Evolutionary conservation across 2,797 vertebrate genomes (phyloP).

Genomic region (Lithobates sylvaticus): DNA sequence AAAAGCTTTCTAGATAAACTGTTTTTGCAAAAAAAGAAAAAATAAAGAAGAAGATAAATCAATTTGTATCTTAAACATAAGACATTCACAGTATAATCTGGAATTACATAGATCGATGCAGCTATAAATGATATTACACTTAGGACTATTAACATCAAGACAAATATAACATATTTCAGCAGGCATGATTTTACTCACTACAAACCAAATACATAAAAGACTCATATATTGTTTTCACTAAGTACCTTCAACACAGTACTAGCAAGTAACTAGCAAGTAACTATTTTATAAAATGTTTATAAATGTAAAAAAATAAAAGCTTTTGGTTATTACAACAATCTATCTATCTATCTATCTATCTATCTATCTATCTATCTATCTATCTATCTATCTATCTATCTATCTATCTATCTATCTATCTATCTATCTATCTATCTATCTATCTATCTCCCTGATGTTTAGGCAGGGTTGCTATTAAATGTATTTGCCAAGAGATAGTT

Average conservation of each 20-base stretch:
- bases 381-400: too few species aligned
- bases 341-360: too few species aligned
- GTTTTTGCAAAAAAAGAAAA: conserved; percentile 27
- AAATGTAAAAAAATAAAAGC: background rate
- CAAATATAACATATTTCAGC: conserved; percentile 33
- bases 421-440: too few species aligned
- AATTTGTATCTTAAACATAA: conserved; percentile 21
- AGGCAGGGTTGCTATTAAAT: too few species aligned
- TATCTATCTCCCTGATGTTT: too few species aligned
- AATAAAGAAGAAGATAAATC: conserved; percentile 17
- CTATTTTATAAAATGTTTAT: background rate
- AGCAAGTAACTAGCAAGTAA: background rate
- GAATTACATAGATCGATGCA: conserved; percentile 41
- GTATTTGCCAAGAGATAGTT: too few species aligned
- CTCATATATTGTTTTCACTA: background rate
- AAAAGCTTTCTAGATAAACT: conserved; percentile 16
- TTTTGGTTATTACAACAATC: background rate
- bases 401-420: too few species aligned
- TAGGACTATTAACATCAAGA: conserved; percentile 24
- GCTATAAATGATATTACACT: conserved; percentile 38
- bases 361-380: too few species aligned
- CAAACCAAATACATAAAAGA: background rate
- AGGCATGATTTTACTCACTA: background rate
- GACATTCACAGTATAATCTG: background rate
- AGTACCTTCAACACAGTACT: background rate